Evolutionary conservation across 2,797 vertebrate genomes (phyloP).

Genomic region (Simalia tracyae): DNA sequence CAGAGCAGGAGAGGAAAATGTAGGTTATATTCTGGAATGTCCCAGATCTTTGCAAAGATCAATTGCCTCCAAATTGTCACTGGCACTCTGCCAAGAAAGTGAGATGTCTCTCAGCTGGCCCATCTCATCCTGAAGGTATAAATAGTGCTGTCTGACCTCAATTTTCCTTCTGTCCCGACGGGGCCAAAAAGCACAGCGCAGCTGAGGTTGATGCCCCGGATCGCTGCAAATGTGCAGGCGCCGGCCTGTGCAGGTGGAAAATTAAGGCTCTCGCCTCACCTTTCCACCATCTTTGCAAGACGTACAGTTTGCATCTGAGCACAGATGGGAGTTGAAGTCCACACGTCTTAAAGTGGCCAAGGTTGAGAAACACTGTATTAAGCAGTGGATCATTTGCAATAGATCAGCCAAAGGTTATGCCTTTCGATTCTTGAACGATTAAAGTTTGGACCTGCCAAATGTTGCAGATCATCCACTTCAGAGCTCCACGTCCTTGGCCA

Average conservation of each 20-base stretch:
- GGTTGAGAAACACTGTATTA: too few relatives aligned
- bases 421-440: background rate
- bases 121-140: background rate
- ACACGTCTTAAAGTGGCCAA: too few relatives aligned
- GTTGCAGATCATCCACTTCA: background rate
- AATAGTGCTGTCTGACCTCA: conserved; percentile 21
- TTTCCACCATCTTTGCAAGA: too few relatives aligned
- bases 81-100: background rate
- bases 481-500: background rate
- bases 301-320: background rate
- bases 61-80: background rate
- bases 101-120: background rate
- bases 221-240: background rate
- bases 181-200: too few relatives aligned
- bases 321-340: too few relatives aligned
- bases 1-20: too few relatives aligned
- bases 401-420: background rate
- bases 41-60: background rate
- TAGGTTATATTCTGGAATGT: background rate
- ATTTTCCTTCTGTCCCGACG: background rate
- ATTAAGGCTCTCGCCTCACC: too few relatives aligned
- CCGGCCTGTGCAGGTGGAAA: background rate
- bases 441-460: background rate
- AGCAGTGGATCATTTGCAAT: too few relatives aligned
- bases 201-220: background rate